Evolutionary conservation across 2,113 vertebrate genomes (phyloP).

Genomic region (Conger conger): DNA sequence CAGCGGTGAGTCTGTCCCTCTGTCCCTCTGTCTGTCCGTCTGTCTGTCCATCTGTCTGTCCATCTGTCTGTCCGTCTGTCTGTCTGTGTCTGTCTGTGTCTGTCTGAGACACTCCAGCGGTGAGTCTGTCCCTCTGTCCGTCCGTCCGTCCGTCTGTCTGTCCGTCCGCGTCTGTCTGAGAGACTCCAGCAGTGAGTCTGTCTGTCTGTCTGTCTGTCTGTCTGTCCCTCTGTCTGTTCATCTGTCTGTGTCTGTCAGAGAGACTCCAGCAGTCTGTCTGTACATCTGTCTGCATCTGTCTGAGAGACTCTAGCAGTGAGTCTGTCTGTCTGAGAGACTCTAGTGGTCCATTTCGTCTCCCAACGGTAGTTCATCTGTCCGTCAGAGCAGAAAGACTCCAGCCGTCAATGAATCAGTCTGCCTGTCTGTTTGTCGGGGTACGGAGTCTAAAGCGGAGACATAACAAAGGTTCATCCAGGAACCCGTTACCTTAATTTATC

Average conservation of each 20-base stretch:
- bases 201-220: neutral
- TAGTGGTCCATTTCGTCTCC: neutral
- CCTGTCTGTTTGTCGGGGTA: too few relatives aligned
- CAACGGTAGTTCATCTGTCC: too few relatives aligned
- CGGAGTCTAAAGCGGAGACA: too few relatives aligned
- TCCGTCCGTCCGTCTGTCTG: neutral
- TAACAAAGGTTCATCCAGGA: too few relatives aligned
- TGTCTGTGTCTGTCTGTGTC: neutral
- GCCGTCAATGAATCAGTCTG: neutral
- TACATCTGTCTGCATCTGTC: too few relatives aligned
- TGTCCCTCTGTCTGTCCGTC: neutral
- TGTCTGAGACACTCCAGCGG: too few relatives aligned
- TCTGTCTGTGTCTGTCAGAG: neutral
- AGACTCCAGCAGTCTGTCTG: too few relatives aligned
- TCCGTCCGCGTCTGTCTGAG: neutral
- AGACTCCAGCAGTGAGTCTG: too few relatives aligned
- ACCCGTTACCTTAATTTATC: too few relatives aligned
- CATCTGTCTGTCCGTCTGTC: too few relatives aligned
- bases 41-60: neutral
- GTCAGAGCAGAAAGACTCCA: too few relatives aligned
- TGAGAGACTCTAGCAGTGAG: neutral
- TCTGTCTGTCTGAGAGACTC: too few relatives aligned
- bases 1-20: slow-evolving; percentile 84
- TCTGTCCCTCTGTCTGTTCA: neutral
- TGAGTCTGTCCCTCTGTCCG: neutral